Evolutionary conservation across 2,888 invertebrate species (phyloP).

Genomic region (Lumbricus terrestris): DNA sequence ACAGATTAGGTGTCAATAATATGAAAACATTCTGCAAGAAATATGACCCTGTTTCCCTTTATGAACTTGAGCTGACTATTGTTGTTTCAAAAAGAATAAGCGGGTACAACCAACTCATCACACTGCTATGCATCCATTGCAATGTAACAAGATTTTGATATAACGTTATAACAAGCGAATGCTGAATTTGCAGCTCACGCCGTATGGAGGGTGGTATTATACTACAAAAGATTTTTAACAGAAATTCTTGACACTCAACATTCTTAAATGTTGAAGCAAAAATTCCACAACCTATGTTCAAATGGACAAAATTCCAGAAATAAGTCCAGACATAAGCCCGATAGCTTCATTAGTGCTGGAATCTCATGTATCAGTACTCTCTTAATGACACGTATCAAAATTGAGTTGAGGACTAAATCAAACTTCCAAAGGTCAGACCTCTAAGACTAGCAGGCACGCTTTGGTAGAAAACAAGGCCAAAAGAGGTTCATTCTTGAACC

Average conservation of each 20-base stretch:
- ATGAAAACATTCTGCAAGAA: not conserved
- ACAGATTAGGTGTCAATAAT: not conserved
- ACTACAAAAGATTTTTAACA: not conserved
- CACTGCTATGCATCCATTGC: not conserved
- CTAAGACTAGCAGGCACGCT: not conserved
- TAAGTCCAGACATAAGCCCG: not conserved
- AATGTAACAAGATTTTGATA: too few species aligned
- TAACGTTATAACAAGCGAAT: not conserved
- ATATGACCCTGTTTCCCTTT: too few species aligned
- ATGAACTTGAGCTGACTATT: not conserved
- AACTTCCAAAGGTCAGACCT: not conserved
- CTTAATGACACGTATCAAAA: not conserved
- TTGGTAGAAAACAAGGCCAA: not conserved
- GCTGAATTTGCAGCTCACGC: not conserved
- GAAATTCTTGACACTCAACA: not conserved
- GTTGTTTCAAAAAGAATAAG: not conserved
- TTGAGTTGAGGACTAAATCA: not conserved
- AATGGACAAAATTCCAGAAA: not conserved
- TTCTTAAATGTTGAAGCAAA: not conserved
- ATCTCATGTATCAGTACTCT: not conserved
- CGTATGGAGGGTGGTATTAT: not conserved
- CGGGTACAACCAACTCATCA: not conserved
- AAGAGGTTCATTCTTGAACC: not conserved
- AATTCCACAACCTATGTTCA: not conserved
- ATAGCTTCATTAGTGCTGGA: not conserved